A percentile compares a stretch with the other conserved stretches of the same genome.
Conservation (phyloP, 2,797 vertebrate species). For the Glyptemys insculpta region DNA sequence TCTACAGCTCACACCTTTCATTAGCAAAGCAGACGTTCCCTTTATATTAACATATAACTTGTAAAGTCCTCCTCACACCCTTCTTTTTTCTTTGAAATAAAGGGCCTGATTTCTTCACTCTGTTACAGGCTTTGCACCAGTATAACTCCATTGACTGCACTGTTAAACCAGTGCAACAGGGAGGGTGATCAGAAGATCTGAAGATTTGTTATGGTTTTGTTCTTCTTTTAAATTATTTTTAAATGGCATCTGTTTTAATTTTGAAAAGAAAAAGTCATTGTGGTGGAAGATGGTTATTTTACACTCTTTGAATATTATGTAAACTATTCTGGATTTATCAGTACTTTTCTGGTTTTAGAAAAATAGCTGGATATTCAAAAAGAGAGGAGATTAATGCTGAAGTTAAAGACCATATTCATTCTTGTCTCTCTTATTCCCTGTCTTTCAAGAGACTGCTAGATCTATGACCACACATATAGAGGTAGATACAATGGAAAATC, state of each 20-base stretch:
- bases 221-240: not conserved
- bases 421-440: not conserved
- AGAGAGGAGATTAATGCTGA: not conserved
- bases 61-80: not conserved
- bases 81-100: not conserved
- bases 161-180: not conserved
- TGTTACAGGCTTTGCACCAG: not conserved
- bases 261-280: not conserved
- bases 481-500: not conserved
- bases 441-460: not conserved
- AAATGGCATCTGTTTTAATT: not conserved
- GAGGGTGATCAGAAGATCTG: not conserved
- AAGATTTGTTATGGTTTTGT: not conserved
- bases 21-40: not conserved
- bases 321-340: not conserved
- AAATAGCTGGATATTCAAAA: not conserved
- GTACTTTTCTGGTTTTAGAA: not conserved
- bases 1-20: constrained; percentile 23
- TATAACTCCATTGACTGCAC: not conserved
- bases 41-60: not conserved
- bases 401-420: not conserved
- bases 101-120: not conserved
- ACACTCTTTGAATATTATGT: not conserved
- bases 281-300: not conserved
- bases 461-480: not conserved